Evolutionary conservation across 2,113 vertebrate genomes (phyloP), one percentile per base, ranked within the genome.

Genomic region (Pteruthius melanotis): DNA sequence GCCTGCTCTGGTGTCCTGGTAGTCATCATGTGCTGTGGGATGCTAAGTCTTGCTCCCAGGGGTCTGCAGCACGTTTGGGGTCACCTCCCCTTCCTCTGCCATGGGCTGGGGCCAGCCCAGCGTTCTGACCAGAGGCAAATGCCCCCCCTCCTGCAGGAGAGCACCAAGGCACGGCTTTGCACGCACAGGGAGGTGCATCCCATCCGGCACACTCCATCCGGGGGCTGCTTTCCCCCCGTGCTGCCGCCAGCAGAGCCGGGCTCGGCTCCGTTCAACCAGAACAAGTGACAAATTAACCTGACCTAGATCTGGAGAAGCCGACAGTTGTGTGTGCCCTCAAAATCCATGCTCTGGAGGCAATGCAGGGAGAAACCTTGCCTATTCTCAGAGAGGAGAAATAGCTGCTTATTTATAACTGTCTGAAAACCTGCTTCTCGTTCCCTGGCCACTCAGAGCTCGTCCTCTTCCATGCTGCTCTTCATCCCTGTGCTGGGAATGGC

Each of bases 261-360:
- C 66, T 91, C 15, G 0, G 89, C 78, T 94, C 66, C 7, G 1
- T 76, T 96, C 94, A 93, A 76, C 70, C 91, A 92, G 92, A 96
- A 72, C 81, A 22, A 90, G 88, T 3, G 0, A 79, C 86, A 79
- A 90, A 92, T 92, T 65, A 56, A 75, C 93, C 95, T 96, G 90
- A 96, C 95, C 94, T 92, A 90, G 89, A 96, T 97, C 84, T 89
- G 76, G 70, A 59, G 56, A 57, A 63, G 64, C 81, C 1, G 7
- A 44, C 37, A 22, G 63, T 54, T 91, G n/a, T 39, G 17, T 20
- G 16, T 93, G 95, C 70, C 90, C 90, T 96, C 71, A 35, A 86
- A 88, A 90, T 76, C 66, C 1, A 0, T 49, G 57, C 93, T 76
- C 70, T 52, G 59, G 45, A 80, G 65, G 84, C 84, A 40, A 18